Conservation (phyloP, 2,797 vertebrate genomes). For the Anabas testudineus region DNA sequence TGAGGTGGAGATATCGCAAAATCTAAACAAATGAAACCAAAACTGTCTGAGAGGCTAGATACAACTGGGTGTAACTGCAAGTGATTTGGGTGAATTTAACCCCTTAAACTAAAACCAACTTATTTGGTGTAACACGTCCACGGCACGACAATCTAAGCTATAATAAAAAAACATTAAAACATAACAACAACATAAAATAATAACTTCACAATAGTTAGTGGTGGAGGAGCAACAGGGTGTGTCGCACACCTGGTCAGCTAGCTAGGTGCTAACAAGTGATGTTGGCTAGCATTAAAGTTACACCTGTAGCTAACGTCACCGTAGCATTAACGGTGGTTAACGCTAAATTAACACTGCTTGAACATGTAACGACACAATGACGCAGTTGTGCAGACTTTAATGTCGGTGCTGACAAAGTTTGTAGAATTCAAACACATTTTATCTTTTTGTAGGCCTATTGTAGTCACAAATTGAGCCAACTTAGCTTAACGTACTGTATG, state of each 20-base stretch:
- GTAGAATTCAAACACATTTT: background rate
- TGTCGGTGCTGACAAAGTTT: rapidly evolving
- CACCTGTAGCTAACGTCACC: constrained; percentile 47
- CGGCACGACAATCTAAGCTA: rapidly evolving
- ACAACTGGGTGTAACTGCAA: rapidly evolving
- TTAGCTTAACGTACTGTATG: background rate
- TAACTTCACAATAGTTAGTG: too few species aligned
- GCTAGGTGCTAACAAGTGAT: constrained; percentile 1
- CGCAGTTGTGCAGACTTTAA: rapidly evolving
- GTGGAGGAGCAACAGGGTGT: background rate
- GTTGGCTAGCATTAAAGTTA: constrained; percentile 14
- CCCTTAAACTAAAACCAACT: background rate
- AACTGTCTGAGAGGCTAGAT: background rate
- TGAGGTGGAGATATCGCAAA: background rate
- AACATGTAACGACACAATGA: background rate
- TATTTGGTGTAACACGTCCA: background rate
- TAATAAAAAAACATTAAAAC: background rate
- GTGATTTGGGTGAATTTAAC: background rate
- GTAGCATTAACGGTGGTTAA: background rate
- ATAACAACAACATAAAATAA: background rate
- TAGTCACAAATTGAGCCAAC: background rate
- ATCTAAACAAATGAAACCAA: constrained; percentile 13
- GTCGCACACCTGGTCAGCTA: constrained; percentile 33
- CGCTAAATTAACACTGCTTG: background rate
- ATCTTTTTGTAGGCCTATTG: too few species aligned